These are phyloP conservation scores for Cryptoleucopteryx plumbea DNA, from an alignment of 2,113 vertebrate species.

Conservation along the genomic window DNA sequence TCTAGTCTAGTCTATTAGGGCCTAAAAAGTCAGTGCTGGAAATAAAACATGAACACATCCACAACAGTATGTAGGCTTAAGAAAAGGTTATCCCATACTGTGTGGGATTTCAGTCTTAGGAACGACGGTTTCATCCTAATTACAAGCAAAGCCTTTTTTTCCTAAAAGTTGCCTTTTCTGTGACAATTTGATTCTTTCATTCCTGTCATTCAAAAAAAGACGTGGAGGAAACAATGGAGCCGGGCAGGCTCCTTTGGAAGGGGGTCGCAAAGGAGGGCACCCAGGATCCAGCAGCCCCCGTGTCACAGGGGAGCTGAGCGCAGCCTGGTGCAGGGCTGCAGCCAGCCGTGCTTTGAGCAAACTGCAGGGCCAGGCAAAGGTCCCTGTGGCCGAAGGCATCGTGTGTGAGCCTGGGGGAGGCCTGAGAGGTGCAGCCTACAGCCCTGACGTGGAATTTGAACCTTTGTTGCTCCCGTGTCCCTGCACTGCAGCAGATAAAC, in stretches of 20 bases:
- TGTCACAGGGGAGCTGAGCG: neutral
- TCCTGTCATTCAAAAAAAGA: neutral
- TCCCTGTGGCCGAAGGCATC: rapidly evolving
- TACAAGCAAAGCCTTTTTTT: neutral
- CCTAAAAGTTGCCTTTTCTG: neutral
- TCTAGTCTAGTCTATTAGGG: neutral
- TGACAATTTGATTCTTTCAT: neutral
- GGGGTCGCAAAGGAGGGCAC: rapidly evolving
- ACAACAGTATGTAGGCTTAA: neutral
- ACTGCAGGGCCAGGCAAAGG: neutral
- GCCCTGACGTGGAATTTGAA: neutral
- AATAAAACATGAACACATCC: neutral
- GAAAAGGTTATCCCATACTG: neutral
- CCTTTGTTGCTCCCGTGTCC: neutral
- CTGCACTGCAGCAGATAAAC: neutral
- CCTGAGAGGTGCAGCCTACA: neutral
- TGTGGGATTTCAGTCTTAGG: neutral
- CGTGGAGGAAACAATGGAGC: neutral
- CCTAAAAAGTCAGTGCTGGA: neutral
- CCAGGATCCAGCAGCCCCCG: rapidly evolving
- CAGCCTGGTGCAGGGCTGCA: neutral
- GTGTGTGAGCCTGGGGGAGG: rapidly evolving
- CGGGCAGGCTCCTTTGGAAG: neutral
- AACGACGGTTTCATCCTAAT: neutral
- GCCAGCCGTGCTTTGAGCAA: neutral